These are phyloP conservation scores for Diploscapter pachys DNA, from an alignment of 1,140 invertebrate species.

Conservation along the genomic window DNA sequence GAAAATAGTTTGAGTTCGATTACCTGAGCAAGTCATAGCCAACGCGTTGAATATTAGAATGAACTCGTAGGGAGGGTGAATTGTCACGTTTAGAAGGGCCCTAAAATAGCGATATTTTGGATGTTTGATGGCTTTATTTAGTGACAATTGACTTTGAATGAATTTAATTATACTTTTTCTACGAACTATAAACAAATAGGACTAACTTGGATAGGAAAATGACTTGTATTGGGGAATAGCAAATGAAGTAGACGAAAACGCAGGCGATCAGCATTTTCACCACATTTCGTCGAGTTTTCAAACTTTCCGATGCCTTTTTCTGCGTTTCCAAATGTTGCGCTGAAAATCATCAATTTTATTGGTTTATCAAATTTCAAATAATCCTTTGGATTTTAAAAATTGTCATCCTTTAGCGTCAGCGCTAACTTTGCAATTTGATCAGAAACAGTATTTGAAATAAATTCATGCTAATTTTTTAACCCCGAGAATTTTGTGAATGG, in stretches of 20 bases:
- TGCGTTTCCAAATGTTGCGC: constrained; percentile 18
- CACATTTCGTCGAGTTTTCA: constrained; percentile 48
- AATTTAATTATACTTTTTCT: no score
- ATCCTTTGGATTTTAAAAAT: constrained; percentile 9
- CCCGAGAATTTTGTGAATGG: no score
- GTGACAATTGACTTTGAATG: constrained; percentile 11
- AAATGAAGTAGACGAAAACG: constrained; percentile 56
- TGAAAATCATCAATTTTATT: constrained; percentile 16
- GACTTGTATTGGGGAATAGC: constrained; percentile 58
- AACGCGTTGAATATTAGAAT: constrained; percentile 55
- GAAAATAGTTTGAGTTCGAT: no score
- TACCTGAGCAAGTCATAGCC: constrained; percentile 46
- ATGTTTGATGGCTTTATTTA: background rate
- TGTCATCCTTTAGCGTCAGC: background rate
- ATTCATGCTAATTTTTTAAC: background rate
- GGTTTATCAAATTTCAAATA: background rate
- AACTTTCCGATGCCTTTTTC: constrained; percentile 37
- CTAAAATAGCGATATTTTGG: constrained; percentile 30
- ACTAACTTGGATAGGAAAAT: constrained; percentile 54
- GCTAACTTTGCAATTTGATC: background rate
- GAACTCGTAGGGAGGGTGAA: constrained; percentile 50
- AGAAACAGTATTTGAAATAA: background rate
- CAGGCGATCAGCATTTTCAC: constrained; percentile 58
- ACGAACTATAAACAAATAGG: background rate
- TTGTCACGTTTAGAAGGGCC: constrained; percentile 31